Evolutionary conservation across 2,888 invertebrate genomes (phyloP).

Genomic region (Polydesmus complanatus): DNA sequence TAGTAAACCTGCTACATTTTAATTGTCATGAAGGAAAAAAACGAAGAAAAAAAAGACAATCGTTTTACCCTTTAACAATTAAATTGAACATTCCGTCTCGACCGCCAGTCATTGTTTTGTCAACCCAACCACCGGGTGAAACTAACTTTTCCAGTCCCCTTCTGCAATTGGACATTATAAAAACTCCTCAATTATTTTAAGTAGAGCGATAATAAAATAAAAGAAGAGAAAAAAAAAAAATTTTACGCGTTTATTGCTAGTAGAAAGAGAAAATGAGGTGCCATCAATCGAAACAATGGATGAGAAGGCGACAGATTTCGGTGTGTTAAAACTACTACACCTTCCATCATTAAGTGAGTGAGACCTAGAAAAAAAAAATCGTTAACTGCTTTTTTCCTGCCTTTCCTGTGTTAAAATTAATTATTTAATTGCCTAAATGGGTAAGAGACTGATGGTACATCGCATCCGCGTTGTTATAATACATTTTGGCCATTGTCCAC

Average conservation of each 20-base stretch:
- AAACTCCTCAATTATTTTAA: neutral
- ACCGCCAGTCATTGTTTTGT: conserved; percentile 35
- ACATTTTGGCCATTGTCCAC: conserved; percentile 35
- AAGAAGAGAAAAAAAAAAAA: neutral
- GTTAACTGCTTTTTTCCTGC: neutral
- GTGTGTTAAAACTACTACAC: conserved; percentile 33
- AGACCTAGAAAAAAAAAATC: conserved; percentile 25
- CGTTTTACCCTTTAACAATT: conserved; percentile 30
- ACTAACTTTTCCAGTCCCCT: conserved; percentile 33
- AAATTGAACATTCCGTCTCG: conserved; percentile 34
- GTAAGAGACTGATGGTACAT: conserved; percentile 31
- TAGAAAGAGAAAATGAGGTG: conserved; percentile 36
- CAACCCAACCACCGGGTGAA: conserved; percentile 35
- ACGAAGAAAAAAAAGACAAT: neutral
- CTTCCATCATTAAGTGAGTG: conserved; percentile 38
- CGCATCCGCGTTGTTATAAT: conserved; percentile 34
- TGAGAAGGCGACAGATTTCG: conserved; percentile 35
- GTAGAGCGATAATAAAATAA: neutral
- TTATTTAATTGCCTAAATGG: conserved; percentile 27
- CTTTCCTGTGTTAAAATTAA: neutral
- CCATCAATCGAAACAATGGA: conserved; percentile 35
- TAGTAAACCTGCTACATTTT: neutral
- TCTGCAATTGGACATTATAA: conserved; percentile 25
- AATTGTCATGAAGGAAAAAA: too few species aligned
- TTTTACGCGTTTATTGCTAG: conserved; percentile 35